Evolutionary conservation across 2,888 invertebrate genomes (phyloP), one percentile per base, ranked within the genome.

Genomic region (Ectobius pallidus): DNA sequence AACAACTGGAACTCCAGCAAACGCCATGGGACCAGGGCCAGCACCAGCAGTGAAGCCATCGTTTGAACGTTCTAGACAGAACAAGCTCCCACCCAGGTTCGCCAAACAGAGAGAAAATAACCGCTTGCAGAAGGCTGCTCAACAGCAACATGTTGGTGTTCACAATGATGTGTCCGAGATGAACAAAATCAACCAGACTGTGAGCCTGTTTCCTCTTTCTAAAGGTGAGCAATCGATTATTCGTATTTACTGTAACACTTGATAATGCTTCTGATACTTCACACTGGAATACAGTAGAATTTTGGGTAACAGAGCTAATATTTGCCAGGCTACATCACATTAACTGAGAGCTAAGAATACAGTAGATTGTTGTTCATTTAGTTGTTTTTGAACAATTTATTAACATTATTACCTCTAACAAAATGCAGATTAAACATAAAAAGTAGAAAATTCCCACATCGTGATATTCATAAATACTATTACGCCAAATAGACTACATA

Each of bases 21-120:
- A 20, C 18, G 6, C 32, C 30, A 52, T 52, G 32, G 68, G 52
- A 6, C 71, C 63, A 20, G 69, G 70, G 62, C 32, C 71, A 49
- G 65, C 44, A 44, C 22, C 39, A n/a, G 49, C 52, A 67, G 68
- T 68, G 68, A 71, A 71, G 49, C 14, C 52, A 6, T 73, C 75
- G 6, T 78, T 76, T 72, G 81, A 81, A 20, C 76, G 79, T 27
- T 78, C 79, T 4, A 86, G 90, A 52, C 87, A 87, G 79, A 88
- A 86, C 76, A 91, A 91, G 79, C 83, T 93, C 58, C 90, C 93
- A 0, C 93, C 93, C 1, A 87, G 94, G 62, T 90, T 95, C 79
- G 92, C 90, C 46, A 93, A 92, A 80, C 92, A 92, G 80, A 86
- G 90, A 63, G 87, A 89, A 77, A 86, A 86, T 72, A 85, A 85